These are phyloP conservation scores for Rafetus swinhoei DNA, from an alignment of 2,113 vertebrate genomes.

Conservation along the genomic window DNA sequence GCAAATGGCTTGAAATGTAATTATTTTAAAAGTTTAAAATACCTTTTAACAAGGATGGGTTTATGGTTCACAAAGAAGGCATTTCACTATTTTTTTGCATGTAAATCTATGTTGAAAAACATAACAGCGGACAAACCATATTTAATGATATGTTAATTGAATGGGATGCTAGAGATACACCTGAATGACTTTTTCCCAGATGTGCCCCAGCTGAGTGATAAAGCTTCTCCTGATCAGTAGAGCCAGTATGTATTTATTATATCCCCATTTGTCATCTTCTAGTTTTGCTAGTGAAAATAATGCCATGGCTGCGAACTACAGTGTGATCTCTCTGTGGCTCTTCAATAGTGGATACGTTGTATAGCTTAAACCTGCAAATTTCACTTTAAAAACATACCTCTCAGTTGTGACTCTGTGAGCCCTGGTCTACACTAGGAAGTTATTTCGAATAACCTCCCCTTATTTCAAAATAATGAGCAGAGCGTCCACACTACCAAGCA, in stretches of 20 bases:
- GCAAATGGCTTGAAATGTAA: slow-evolving; percentile 33
- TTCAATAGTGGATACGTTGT: slow-evolving; percentile 9
- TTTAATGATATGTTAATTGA: slow-evolving; percentile 78
- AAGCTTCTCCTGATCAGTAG: slow-evolving; percentile 68
- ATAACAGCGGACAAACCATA: slow-evolving; percentile 64
- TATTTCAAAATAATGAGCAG: too few species aligned
- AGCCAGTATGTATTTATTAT: slow-evolving; percentile 61
- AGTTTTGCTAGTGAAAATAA: slow-evolving; percentile 33
- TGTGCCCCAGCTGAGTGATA: slow-evolving; percentile 58
- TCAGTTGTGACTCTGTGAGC: not conserved
- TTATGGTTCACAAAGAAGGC: slow-evolving; percentile 61
- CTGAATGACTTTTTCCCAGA: slow-evolving; percentile 63
- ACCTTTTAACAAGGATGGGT: slow-evolving; percentile 31
- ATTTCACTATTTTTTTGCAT: slow-evolving; percentile 59
- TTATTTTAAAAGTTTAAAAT: slow-evolving; percentile 57
- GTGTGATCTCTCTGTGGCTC: not conserved
- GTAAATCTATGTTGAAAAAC: slow-evolving; percentile 71
- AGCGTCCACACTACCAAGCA: too few species aligned
- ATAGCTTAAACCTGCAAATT: not conserved
- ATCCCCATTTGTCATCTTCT: slow-evolving; percentile 13
- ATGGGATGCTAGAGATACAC: slow-evolving; percentile 64
- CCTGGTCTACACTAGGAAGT: too few species aligned
- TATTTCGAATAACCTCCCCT: too few species aligned
- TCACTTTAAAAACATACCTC: slow-evolving; percentile 6
- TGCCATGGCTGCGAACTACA: not conserved